Conservation (phyloP, 2,797 vertebrate species). For the Periparus ater region DNA sequence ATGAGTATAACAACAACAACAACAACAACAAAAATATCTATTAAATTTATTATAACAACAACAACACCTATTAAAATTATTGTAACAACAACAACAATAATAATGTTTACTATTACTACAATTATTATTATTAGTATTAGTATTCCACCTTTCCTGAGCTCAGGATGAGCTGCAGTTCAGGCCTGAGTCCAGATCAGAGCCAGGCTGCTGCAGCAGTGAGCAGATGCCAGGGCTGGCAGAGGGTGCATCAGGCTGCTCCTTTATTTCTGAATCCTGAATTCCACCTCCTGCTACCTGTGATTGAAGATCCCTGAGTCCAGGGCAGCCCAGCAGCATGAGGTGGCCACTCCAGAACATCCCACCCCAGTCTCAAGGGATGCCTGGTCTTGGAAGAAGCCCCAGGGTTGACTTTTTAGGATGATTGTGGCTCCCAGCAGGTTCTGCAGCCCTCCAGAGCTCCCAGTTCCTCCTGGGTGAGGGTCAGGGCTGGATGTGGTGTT, state of each 20-base stretch:
- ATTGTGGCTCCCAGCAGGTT: neutral
- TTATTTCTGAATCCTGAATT: neutral
- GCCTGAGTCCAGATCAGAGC: neutral
- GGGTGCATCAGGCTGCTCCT: neutral
- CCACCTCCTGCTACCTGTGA: accelerated
- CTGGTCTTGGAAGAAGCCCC: neutral
- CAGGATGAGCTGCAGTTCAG: neutral
- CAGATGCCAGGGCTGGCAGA: neutral
- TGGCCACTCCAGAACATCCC: accelerated
- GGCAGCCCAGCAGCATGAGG: accelerated
- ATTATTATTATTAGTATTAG: accelerated
- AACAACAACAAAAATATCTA: neutral
- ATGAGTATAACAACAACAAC: neutral
- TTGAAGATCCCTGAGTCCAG: neutral
- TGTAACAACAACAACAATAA: neutral
- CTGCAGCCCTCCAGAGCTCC: accelerated
- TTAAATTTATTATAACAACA: neutral
- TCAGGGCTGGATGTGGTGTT: neutral
- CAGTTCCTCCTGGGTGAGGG: neutral
- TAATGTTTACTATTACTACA: neutral
- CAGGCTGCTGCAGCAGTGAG: neutral
- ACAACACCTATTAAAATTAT: neutral
- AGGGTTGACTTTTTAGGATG: neutral
- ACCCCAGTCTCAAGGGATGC: accelerated
- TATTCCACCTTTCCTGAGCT: neutral